Evolutionary conservation across 1,140 invertebrate genomes (phyloP).

Genomic region (Drosophila pallidifrons): DNA sequence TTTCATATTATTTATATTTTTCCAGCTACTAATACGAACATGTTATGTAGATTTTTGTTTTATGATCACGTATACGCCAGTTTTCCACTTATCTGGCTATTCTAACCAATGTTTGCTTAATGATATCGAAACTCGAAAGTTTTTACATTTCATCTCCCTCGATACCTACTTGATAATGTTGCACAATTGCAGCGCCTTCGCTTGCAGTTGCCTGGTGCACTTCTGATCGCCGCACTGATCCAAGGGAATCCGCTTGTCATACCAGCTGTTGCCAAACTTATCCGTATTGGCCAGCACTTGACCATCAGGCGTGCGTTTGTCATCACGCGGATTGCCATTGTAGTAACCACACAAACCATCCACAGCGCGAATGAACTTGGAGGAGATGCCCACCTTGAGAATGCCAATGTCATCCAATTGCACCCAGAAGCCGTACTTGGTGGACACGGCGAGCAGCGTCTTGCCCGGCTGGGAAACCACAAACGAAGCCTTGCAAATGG

Average conservation of each 20-base stretch:
- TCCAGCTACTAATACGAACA: too few relatives aligned
- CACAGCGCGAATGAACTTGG: constrained; percentile 87
- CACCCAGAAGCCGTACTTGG: constrained; percentile 90
- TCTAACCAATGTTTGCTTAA: too few relatives aligned
- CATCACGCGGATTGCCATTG: constrained; percentile 88
- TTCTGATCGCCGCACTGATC: constrained; percentile 86
- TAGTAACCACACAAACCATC: constrained; percentile 93
- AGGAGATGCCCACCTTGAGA: constrained; percentile 89
- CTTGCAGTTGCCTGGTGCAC: constrained; percentile 87
- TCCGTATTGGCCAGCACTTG: constrained; percentile 87
- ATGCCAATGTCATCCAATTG: constrained; percentile 89
- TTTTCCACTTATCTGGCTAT: too few relatives aligned
- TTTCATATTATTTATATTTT: too few relatives aligned
- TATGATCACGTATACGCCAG: too few relatives aligned
- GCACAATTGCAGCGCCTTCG: constrained; percentile 88
- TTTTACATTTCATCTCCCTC: too few relatives aligned
- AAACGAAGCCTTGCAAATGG: constrained; percentile 88
- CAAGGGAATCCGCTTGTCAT: constrained; percentile 85
- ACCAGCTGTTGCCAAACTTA: constrained; percentile 92
- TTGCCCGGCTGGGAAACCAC: constrained; percentile 89
- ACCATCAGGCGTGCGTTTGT: constrained; percentile 90
- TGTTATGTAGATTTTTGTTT: too few relatives aligned
- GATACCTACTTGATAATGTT: constrained; percentile 85
- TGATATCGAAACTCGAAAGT: too few relatives aligned
- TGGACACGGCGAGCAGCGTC: constrained; percentile 88